phyloP scores from a whole-genome alignment of 2,113 vertebrate species.

The Pipa parva region DNA sequence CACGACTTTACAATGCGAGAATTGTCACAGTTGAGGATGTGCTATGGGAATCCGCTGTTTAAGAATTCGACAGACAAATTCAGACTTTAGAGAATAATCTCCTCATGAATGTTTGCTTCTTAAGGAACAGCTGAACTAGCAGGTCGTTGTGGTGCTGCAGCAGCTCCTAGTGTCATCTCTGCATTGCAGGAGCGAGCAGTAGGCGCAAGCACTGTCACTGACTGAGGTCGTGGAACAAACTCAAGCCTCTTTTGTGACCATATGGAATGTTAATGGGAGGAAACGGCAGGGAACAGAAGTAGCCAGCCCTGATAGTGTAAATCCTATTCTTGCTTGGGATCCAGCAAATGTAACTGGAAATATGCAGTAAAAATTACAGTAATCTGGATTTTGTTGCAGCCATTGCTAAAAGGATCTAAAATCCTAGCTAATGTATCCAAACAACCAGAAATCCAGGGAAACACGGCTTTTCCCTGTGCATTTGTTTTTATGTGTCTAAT shows the following conservation, averaged over 20 bases:
- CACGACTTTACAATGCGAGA: too few species aligned
- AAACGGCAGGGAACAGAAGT: conserved; percentile 1
- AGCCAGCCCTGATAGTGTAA: background rate
- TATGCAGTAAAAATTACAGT: background rate
- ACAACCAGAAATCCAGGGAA: background rate
- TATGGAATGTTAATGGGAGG: conserved; percentile 40
- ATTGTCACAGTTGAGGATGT: too few species aligned
- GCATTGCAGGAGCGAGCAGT: background rate
- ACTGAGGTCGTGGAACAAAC: conserved; percentile 14
- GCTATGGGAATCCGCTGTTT: too few species aligned
- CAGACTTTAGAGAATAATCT: too few species aligned
- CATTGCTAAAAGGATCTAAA: background rate
- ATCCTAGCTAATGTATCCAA: background rate
- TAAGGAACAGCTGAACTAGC: conserved; percentile 7
- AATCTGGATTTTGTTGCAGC: background rate
- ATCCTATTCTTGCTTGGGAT: conserved; percentile 10
- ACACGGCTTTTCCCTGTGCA: too few species aligned
- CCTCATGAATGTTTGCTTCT: background rate
- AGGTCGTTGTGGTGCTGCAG: background rate
- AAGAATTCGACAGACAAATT: too few species aligned
- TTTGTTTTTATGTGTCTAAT: too few species aligned
- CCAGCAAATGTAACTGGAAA: background rate
- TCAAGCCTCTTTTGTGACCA: conserved; percentile 14
- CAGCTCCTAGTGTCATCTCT: background rate
- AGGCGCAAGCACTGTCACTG: conserved; percentile 14